Conservation (phyloP, 2,113 vertebrate genomes). For the Leptobrachium leishanense region DNA sequence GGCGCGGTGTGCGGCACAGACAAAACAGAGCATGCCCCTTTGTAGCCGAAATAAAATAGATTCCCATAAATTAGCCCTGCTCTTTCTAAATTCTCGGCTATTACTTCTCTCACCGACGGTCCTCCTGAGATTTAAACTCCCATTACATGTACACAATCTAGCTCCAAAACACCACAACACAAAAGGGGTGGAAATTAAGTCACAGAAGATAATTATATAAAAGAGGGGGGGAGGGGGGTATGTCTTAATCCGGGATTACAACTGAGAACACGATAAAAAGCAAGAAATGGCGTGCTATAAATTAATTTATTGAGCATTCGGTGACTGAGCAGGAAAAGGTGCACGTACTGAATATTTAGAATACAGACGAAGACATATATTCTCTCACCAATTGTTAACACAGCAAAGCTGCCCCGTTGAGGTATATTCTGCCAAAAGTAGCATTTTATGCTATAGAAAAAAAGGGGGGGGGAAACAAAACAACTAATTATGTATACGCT, state of each 20-base stretch:
- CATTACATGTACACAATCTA: constrained; percentile 67
- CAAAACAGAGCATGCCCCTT: constrained; percentile 70
- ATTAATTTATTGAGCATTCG: constrained; percentile 57
- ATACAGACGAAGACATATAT: too few relatives aligned
- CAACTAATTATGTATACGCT: too few relatives aligned
- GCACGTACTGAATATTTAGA: too few relatives aligned
- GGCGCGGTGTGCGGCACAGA: constrained; percentile 74
- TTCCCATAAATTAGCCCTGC: constrained; percentile 87
- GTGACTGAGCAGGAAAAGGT: constrained; percentile 52
- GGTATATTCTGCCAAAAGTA: too few relatives aligned
- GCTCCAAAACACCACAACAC: constrained; percentile 73
- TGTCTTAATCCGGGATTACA: constrained; percentile 92
- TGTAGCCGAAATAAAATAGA: constrained; percentile 85
- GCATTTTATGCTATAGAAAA: too few relatives aligned
- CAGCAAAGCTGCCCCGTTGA: too few relatives aligned
- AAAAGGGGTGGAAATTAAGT: constrained; percentile 71
- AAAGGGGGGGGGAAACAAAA: too few relatives aligned
- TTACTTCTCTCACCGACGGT: constrained; percentile 86
- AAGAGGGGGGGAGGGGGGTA: constrained; percentile 71
- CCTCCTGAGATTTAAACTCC: constrained; percentile 72
- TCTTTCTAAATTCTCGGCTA: constrained; percentile 85
- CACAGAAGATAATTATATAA: constrained; percentile 50
- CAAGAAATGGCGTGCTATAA: constrained; percentile 70
- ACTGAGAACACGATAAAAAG: constrained; percentile 79
- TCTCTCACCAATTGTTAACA: too few relatives aligned